Evolutionary conservation across 2,113 vertebrate genomes (phyloP).

Genomic region (Bolborhynchus lineola): DNA sequence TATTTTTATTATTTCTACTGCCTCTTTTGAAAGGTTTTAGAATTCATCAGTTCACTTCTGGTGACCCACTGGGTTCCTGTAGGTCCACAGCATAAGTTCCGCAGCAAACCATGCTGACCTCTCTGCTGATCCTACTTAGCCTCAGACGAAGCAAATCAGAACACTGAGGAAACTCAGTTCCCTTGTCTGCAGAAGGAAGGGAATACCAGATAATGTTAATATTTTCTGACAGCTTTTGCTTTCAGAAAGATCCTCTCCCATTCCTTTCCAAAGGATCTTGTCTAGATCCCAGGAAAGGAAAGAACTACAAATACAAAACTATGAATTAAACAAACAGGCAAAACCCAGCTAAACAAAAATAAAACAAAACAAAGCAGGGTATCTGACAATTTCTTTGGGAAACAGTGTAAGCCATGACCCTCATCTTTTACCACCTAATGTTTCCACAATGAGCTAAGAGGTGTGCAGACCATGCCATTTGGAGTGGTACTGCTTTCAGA

Average conservation of each 20-base stretch:
- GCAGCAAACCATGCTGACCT: neutral
- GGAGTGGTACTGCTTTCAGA: neutral
- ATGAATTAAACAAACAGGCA: neutral
- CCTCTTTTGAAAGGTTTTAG: neutral
- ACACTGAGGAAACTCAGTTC: neutral
- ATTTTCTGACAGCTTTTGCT: neutral
- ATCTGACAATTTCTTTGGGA: neutral
- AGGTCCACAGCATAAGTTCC: neutral
- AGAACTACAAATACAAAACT: neutral
- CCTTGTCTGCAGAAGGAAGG: neutral
- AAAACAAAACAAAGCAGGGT: neutral
- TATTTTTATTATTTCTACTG: neutral
- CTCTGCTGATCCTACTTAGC: neutral
- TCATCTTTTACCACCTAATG: neutral
- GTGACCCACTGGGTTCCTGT: neutral
- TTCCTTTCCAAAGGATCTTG: neutral
- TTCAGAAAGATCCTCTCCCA: neutral
- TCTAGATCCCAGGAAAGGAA: neutral
- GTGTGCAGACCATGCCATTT: neutral
- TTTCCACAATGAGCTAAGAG: neutral
- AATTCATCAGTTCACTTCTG: neutral
- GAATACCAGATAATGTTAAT: neutral
- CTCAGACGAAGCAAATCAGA: neutral
- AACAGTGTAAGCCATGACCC: neutral
- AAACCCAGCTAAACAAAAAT: neutral